Base-by-base conservation (phyloP, 2,888 invertebrate species). In the Coelopa pilipes region DNA sequence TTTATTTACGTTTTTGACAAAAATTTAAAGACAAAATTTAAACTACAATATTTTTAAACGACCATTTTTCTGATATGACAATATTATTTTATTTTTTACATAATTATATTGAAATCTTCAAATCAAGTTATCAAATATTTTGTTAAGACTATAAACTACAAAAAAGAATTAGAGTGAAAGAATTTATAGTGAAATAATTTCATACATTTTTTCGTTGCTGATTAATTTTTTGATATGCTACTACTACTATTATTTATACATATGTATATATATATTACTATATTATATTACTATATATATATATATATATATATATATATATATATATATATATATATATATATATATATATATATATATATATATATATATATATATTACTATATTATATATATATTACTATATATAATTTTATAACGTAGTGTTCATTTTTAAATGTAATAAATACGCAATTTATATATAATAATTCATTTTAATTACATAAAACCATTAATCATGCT, bases 341-440 rank as follows among this genome's bases (percentile, higher is more conserved):
- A 47, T 49, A 65, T 63, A 63, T 63, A 63, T 10, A 63, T 63
- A 63, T 24, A 34, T 46, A 34, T 63, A 63, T 47, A 65, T 65
- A 65, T 65, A 21, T 1, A 47, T 65, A 47, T 24, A 47, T 49
- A 65, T 65, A 45, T 21, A 65, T 21, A 65, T 24, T 17, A 46
- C 45, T 21, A 65, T 45, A 47, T 65, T 34, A 50, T 57, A 55
- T 57, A 47, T 49, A 70, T 34, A 65, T 60, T 53, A n/a, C 57
- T 69, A 53, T 75, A 57, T 63, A 72, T 72, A 62, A 24, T 53
- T 66, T 46, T 17, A 72, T 72, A 72, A 45, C 11, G 46, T 47
- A 13, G 49, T 47, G 17, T 47, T 70, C 24, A 73, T 63, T 59
- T 70, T 49, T 60, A 69, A 71, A 70, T 70, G 65, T 69, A 49